These are phyloP conservation scores for Holothuria scabra DNA, from an alignment of 53 echinoderm and acorn worm genomes.

Conservation along the genomic window DNA sequence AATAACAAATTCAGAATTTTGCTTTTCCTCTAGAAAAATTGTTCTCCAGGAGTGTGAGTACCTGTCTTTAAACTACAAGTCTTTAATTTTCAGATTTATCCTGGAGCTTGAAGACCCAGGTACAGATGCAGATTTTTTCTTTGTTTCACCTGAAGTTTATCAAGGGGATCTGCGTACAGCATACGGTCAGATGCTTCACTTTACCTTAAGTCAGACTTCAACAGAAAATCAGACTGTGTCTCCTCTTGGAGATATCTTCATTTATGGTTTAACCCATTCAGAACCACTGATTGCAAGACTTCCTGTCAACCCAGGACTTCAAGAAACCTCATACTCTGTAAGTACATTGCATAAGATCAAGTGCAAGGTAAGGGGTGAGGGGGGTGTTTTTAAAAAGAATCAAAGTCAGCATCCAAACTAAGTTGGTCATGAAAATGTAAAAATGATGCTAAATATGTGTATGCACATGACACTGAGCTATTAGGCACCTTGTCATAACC, in stretches of 20 bases:
- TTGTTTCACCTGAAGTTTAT: slow-evolving; percentile 72
- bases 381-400: neutral
- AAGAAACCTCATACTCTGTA: slow-evolving; percentile 73
- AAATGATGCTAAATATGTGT: too few species aligned
- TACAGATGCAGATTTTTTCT: slow-evolving; percentile 77
- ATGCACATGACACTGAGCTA: too few species aligned
- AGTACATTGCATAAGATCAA: neutral
- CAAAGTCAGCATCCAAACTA: too few species aligned
- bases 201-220: slow-evolving; percentile 81
- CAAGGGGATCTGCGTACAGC: slow-evolving; percentile 80
- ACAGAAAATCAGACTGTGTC: slow-evolving; percentile 63
- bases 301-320: slow-evolving; percentile 59
- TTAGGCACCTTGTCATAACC: too few species aligned
- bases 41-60: too few species aligned
- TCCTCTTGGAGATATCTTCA: slow-evolving; percentile 81
- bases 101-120: slow-evolving; percentile 64
- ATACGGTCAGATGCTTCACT: slow-evolving; percentile 75
- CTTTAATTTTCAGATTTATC: slow-evolving; percentile 64
- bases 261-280: slow-evolving; percentile 57
- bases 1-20: too few species aligned
- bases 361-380: neutral
- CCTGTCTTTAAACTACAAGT: too few species aligned
- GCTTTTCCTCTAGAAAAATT: too few species aligned
- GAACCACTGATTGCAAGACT: slow-evolving; percentile 71
- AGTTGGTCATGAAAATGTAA: too few species aligned